A percentile compares a stretch with the other conserved stretches of the same genome.
phyloP scores from a whole-genome alignment of 2,888 invertebrate genomes.

The Crocallis elinguaria region DNA sequence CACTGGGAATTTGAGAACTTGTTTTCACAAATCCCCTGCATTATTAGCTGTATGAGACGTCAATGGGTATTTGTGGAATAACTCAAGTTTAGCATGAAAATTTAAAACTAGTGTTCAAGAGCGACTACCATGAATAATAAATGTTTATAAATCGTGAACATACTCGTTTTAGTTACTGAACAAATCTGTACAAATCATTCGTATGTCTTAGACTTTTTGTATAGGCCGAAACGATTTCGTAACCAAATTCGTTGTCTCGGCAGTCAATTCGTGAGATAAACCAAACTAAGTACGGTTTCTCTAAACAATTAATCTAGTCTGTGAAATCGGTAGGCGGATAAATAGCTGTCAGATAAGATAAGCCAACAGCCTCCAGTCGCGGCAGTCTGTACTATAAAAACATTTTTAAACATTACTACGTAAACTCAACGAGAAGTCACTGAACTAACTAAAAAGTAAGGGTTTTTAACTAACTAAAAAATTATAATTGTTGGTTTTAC shows the following conservation, averaged over 20 bases:
- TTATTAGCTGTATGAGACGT: too few relatives aligned
- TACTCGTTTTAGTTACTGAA: too few relatives aligned
- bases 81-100: too few relatives aligned
- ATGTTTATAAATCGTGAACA: too few relatives aligned
- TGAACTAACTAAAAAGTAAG: background rate
- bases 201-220: too few relatives aligned
- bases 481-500: too few relatives aligned
- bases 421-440: background rate
- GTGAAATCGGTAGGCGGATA: conserved; percentile 7
- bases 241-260: background rate
- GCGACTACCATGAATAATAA: too few relatives aligned
- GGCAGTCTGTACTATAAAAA: conserved; percentile 3
- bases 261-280: background rate
- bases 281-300: background rate
- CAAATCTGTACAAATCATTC: too few relatives aligned
- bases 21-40: too few relatives aligned
- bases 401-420: background rate
- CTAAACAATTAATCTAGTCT: conserved; percentile 12
- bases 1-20: too few relatives aligned
- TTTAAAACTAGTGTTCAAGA: too few relatives aligned
- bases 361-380: conserved; percentile 3
- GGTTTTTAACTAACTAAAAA: background rate
- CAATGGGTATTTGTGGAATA: too few relatives aligned
- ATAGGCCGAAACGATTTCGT: background rate
- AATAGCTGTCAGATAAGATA: conserved; percentile 18